phyloP scores from a whole-genome alignment of 2,888 invertebrate genomes.

The Eilema caniola region DNA sequence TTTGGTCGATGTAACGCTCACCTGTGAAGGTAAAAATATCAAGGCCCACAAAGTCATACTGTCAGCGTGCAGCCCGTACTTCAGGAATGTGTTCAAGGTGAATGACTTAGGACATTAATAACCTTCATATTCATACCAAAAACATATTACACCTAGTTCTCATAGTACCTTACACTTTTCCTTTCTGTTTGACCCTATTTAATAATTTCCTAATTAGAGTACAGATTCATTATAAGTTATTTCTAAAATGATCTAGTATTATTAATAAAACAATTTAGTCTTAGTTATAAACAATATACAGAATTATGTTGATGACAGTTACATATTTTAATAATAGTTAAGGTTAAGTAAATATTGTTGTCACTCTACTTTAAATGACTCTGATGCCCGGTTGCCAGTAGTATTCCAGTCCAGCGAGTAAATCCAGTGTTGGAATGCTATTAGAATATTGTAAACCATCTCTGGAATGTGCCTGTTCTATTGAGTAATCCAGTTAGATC shows the following conservation, averaged over 20 bases:
- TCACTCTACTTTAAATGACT: background rate
- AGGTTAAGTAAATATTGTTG: constrained; percentile 34
- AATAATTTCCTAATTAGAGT: background rate
- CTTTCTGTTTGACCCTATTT: constrained; percentile 42
- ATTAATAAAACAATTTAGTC: background rate
- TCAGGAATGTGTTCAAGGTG: constrained; percentile 91
- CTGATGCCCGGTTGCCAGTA: too few species aligned
- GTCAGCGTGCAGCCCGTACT: constrained; percentile 92
- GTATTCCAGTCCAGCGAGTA: too few species aligned
- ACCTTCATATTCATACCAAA: constrained; percentile 77
- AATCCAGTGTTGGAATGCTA: too few species aligned
- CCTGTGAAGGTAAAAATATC: constrained; percentile 90
- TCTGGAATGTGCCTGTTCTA: too few species aligned
- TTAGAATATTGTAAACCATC: too few species aligned
- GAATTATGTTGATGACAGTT: background rate
- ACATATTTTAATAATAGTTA: background rate
- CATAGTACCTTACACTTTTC: constrained; percentile 33
- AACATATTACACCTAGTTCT: constrained; percentile 48
- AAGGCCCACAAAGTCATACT: constrained; percentile 92
- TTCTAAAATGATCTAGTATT: background rate
- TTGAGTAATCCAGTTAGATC: too few species aligned
- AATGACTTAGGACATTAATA: constrained; percentile 83
- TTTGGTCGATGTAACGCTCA: constrained; percentile 91
- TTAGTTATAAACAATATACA: background rate
- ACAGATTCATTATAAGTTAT: background rate